A percentile compares a stretch with the other conserved stretches of the same genome.
Conservation (phyloP, 2,113 vertebrate genomes). For the Gymnogyps californianus region DNA sequence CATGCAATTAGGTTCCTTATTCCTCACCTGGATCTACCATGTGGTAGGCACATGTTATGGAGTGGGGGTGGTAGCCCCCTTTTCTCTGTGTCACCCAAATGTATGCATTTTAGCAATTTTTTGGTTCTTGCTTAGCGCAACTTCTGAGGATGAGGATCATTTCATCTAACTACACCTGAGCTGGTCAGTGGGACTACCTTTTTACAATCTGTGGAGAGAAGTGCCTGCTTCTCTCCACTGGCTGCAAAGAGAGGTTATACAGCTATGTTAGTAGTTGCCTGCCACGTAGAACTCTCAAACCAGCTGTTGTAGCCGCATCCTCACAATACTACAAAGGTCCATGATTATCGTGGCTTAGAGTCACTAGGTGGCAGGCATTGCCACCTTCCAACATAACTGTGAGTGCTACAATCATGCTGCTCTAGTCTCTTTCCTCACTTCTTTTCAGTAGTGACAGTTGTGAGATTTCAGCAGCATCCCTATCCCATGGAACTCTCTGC, state of each 20-base stretch:
- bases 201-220: not conserved
- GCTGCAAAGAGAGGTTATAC: not conserved
- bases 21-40: not conserved
- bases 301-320: not conserved
- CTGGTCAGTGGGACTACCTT: not conserved
- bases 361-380: constrained; percentile 48
- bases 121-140: not conserved
- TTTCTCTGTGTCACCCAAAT: not conserved
- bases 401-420: not conserved
- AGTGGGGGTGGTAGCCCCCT: not conserved
- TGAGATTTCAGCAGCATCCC: not conserved
- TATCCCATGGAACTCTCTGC: not conserved
- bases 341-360: not conserved
- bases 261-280: not conserved
- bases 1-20: not conserved
- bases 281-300: not conserved
- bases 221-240: not conserved
- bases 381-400: not conserved
- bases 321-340: not conserved
- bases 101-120: not conserved
- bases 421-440: not conserved
- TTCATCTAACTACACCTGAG: not conserved
- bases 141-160: not conserved
- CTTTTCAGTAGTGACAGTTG: not conserved
- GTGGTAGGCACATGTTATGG: not conserved